phyloP scores from a whole-genome alignment of 2,888 invertebrate genomes.

The Athalia circularis region DNA sequence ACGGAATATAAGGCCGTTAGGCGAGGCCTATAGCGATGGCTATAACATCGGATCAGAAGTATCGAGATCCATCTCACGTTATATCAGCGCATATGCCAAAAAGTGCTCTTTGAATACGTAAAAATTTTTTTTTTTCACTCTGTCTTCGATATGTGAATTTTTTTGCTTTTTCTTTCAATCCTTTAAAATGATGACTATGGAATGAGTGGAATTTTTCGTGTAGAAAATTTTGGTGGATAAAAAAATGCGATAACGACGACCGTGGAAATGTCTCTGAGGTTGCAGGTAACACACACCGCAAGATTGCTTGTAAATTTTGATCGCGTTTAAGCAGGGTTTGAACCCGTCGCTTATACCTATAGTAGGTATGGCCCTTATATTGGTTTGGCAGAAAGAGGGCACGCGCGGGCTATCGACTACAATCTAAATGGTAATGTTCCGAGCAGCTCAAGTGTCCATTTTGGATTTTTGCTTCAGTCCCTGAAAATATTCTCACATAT shows the following conservation, averaged over 20 bases:
- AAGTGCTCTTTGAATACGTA: too few species aligned
- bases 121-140: too few species aligned
- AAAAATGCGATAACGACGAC: background rate
- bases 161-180: too few species aligned
- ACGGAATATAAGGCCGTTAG: constrained; percentile 39
- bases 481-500: constrained; percentile 34
- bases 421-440: constrained; percentile 61
- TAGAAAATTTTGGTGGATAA: too few species aligned
- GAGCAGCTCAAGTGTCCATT: constrained; percentile 46
- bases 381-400: constrained; percentile 40
- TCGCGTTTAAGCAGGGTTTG: constrained; percentile 25
- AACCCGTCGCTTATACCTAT: constrained; percentile 9
- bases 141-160: too few species aligned
- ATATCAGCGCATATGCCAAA: background rate
- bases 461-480: constrained; percentile 39
- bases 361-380: constrained; percentile 34
- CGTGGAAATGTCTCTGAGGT: background rate
- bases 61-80: background rate
- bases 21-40: constrained; percentile 23
- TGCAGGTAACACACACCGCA: background rate
- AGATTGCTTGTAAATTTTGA: constrained; percentile 14
- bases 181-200: too few species aligned
- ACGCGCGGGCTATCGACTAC: constrained; percentile 54
- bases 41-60: constrained; percentile 1
- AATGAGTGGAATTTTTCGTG: too few species aligned